A percentile compares a stretch with the other conserved stretches of the same genome.
phyloP scores from a whole-genome alignment of 1,140 invertebrate species.

The Plutomurus gul region DNA sequence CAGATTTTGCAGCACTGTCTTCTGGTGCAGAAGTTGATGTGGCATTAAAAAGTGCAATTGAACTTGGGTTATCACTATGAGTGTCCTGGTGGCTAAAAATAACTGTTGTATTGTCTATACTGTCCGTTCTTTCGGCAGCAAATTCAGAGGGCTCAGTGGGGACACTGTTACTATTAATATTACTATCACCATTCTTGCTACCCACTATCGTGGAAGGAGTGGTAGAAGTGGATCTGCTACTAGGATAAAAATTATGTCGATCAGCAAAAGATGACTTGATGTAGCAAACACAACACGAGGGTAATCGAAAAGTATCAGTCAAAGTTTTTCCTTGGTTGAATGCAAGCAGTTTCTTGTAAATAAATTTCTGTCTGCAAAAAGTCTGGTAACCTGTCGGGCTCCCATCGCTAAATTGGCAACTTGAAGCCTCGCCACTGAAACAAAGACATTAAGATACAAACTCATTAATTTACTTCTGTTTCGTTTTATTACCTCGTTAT shows the following conservation, averaged over 20 bases:
- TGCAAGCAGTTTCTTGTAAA: slow-evolving; percentile 63
- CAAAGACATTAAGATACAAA: not conserved
- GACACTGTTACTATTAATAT: not conserved
- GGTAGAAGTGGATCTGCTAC: not conserved
- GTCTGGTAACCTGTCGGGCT: slow-evolving; percentile 62
- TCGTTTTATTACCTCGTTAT: not conserved
- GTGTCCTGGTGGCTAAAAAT: not conserved
- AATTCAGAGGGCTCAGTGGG: not conserved
- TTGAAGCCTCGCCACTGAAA: slow-evolving; percentile 53
- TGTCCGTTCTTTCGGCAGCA: not conserved
- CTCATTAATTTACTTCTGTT: not conserved
- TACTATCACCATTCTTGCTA: not conserved
- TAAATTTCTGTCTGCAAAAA: slow-evolving; percentile 68
- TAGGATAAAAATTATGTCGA: slow-evolving; percentile 35
- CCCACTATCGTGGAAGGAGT: not conserved
- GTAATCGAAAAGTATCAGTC: slow-evolving; percentile 58
- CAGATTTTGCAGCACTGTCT: not conserved
- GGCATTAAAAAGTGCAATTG: not conserved
- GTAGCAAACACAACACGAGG: slow-evolving; percentile 68
- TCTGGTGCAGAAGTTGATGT: not conserved
- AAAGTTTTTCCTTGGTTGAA: slow-evolving; percentile 61
- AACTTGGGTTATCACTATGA: slow-evolving; percentile 12
- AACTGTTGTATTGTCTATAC: not conserved
- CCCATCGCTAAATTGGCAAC: slow-evolving; percentile 56
- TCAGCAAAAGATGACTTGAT: slow-evolving; percentile 52